Evolutionary conservation across 2,113 vertebrate genomes (phyloP).

Genomic region (Siniperca knerii): DNA sequence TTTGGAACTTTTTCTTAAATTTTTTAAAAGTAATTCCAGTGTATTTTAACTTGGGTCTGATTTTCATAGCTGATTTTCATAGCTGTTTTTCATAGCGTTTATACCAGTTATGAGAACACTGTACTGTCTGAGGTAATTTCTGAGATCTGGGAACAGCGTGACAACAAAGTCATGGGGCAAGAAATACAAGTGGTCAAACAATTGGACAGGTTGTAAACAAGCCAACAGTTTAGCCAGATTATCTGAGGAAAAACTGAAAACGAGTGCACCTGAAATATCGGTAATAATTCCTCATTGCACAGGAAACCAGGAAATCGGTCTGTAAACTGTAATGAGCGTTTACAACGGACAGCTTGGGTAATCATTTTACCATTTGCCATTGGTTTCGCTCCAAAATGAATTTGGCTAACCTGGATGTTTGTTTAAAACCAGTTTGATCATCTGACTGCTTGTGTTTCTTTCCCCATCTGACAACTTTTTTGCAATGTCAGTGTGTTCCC

Average conservation of each 20-base stretch:
- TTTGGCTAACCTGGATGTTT: not conserved
- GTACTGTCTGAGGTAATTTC: not conserved
- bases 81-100: not conserved
- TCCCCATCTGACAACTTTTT: not conserved
- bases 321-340: not conserved
- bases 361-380: not conserved
- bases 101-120: not conserved
- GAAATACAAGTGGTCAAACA: too few relatives aligned
- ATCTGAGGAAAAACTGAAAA: not conserved
- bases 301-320: not conserved
- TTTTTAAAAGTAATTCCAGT: not conserved
- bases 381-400: constrained; percentile 10
- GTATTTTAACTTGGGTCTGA: not conserved
- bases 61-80: too few relatives aligned
- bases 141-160: not conserved
- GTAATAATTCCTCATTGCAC: not conserved
- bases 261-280: not conserved
- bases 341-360: not conserved
- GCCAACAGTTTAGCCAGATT: not conserved
- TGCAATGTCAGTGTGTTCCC: not conserved
- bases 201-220: not conserved
- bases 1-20: not conserved
- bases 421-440: not conserved
- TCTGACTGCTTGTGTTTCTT: not conserved
- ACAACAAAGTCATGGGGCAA: not conserved